phyloP scores from a whole-genome alignment of 2,888 invertebrate species.

The Fragum whitleyi region DNA sequence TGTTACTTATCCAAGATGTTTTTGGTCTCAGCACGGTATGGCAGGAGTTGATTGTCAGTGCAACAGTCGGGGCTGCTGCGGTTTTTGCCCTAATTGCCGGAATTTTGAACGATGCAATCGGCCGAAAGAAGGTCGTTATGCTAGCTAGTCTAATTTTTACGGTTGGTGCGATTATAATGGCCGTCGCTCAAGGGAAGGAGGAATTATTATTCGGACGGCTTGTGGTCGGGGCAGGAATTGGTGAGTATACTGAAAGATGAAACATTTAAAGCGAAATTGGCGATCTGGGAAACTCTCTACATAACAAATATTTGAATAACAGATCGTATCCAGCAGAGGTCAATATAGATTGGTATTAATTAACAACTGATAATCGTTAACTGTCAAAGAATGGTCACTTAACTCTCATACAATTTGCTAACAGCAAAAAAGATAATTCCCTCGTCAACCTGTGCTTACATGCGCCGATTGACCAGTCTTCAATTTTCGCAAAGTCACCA shows the following conservation, averaged over 20 bases:
- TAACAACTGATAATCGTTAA: too few species aligned
- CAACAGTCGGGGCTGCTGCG: conserved; percentile 86
- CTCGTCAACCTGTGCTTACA: too few species aligned
- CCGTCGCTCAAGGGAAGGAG: conserved; percentile 78
- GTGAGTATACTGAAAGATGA: conserved; percentile 81
- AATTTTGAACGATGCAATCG: conserved; percentile 85
- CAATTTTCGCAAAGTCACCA: too few species aligned
- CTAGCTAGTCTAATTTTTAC: conserved; percentile 86
- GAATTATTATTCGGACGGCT: conserved; percentile 85
- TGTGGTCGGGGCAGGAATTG: conserved; percentile 86
- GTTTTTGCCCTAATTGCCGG: conserved; percentile 85
- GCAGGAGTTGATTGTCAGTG: conserved; percentile 87
- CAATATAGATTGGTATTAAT: too few species aligned
- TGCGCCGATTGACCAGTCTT: too few species aligned
- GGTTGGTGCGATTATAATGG: conserved; percentile 86
- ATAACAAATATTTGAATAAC: too few species aligned
- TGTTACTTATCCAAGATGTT: conserved; percentile 84
- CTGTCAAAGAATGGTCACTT: too few species aligned
- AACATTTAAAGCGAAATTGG: background rate
- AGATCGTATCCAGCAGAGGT: too few species aligned
- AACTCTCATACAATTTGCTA: too few species aligned
- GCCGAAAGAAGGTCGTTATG: conserved; percentile 86
- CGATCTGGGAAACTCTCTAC: too few species aligned
- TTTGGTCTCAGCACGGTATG: conserved; percentile 85
- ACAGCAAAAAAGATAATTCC: too few species aligned